Evolutionary conservation across 1,140 invertebrate species (phyloP), one percentile per base, ranked within the genome.

Genomic region (Trachelipus rathkii): DNA sequence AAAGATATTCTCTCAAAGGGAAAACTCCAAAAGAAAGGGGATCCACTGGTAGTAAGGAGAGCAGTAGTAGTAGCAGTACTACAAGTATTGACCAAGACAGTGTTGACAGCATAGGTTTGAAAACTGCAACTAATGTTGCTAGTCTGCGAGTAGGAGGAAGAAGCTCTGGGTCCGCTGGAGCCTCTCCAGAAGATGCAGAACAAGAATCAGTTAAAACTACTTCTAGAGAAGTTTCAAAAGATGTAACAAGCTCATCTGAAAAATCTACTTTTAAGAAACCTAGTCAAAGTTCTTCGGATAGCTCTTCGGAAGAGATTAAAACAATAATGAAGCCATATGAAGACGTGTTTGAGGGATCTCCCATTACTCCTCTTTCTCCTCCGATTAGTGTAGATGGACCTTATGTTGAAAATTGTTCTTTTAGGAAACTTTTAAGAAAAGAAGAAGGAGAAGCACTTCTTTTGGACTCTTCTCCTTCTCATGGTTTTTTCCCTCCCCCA

Each of bases 11-110:
- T 15, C 50, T 60, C 19, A 60, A 60, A 60, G 50, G 50, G 13
- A n/a, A 33, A 71, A 66, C 69, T 44, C 43, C 53, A 10, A 74
- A 78, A 67, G 77, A 46, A 33, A 74, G 75, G 43, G 77, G 74
- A 50, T 50, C 60, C 53, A 53, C 21, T 69, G 73, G 74, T 75
- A 74, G 75, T 75, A 73, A 75, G 70, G 77, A 78, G 72, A 78
- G 75, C 46, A 78, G 77, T 75, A 78, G 73, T 67, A 78, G 77
- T 69, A 78, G 73, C 72, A 78, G 77, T 75, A 75, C 73, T 72
- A 60, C 67, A 15, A 75, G 77, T 75, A 78, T 60, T 19, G 50
- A 60, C 19, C 50, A 60, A 19, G 50, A 60, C 11, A 60, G 50
- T 60, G 19, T 13, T 60, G 50, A 60, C 19, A 60, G 50, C 19